These are phyloP conservation scores for Aurelia aurita DNA, from an alignment of 30 jellyfish, hydroid and myxozoan genomes.

Conservation along the genomic window DNA sequence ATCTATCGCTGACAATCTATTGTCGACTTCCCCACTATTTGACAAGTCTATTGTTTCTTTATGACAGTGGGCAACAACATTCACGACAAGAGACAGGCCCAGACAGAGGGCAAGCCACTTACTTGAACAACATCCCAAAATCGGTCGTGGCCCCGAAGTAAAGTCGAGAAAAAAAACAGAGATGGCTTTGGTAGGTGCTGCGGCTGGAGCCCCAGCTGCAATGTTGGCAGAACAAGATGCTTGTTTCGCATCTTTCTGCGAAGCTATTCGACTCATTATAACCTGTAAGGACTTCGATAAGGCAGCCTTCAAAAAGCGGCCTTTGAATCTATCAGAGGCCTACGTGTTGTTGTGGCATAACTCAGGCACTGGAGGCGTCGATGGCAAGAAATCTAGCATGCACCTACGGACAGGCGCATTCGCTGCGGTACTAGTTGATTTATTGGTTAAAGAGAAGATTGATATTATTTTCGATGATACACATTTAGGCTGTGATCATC, in stretches of 20 bases:
- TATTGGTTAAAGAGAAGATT: conserved; percentile 75
- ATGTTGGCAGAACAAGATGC: conserved; percentile 80
- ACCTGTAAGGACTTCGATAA: conserved; percentile 72
- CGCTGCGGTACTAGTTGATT: conserved; percentile 89
- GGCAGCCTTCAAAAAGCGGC: conserved; percentile 54
- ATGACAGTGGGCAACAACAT: no score
- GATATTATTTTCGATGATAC: conserved; percentile 46
- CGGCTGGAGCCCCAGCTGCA: conserved; percentile 80
- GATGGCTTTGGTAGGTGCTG: conserved; percentile 62
- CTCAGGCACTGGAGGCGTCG: conserved; percentile 75
- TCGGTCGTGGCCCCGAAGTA: no score
- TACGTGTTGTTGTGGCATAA: conserved; percentile 80
- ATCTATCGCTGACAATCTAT: no score
- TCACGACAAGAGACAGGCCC: no score
- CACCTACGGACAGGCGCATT: conserved; percentile 83
- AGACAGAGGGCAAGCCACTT: no score
- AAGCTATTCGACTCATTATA: conserved; percentile 67
- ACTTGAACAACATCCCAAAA: no score
- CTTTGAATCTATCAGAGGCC: conserved; percentile 75
- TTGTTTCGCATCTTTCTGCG: conserved; percentile 70
- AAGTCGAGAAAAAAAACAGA: neutral
- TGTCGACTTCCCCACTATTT: no score
- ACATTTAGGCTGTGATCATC: conserved; percentile 64
- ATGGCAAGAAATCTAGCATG: conserved; percentile 79
- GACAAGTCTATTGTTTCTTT: no score